phyloP scores from a whole-genome alignment of 2,113 vertebrate species.

The Solenodon paradoxus region DNA sequence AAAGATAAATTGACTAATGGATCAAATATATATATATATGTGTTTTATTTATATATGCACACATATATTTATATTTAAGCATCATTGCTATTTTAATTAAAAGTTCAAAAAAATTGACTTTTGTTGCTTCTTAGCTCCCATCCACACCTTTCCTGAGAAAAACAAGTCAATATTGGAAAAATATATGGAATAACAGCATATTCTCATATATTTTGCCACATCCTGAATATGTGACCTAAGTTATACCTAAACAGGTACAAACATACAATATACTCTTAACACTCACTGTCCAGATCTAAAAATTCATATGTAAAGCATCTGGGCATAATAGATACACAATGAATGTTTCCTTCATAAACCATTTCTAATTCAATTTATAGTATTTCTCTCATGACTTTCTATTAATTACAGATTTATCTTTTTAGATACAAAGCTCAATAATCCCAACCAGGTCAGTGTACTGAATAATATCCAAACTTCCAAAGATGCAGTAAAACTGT shows the following conservation, averaged over 20 bases:
- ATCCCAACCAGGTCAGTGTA: not conserved
- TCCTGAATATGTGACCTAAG: not conserved
- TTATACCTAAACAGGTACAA: not conserved
- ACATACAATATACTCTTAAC: not conserved
- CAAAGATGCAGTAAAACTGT: not conserved
- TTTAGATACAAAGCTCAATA: not conserved
- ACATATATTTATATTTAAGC: not conserved
- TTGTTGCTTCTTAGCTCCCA: not conserved
- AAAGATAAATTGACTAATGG: too few species aligned
- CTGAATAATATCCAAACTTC: not conserved
- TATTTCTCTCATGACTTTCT: not conserved
- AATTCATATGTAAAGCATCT: not conserved
- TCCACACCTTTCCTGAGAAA: not conserved
- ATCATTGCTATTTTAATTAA: not conserved
- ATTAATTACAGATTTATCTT: not conserved
- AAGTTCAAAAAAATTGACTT: not conserved
- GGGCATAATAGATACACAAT: not conserved
- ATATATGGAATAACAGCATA: not conserved
- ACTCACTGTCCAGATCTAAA: not conserved
- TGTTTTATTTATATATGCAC: too few species aligned
- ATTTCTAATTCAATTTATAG: not conserved
- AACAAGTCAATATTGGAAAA: not conserved
- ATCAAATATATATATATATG: too few species aligned
- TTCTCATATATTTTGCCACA: not conserved
- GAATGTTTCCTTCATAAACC: not conserved